Conservation (phyloP, 2,113 vertebrate genomes). For the Phrynosoma platyrhinos region DNA sequence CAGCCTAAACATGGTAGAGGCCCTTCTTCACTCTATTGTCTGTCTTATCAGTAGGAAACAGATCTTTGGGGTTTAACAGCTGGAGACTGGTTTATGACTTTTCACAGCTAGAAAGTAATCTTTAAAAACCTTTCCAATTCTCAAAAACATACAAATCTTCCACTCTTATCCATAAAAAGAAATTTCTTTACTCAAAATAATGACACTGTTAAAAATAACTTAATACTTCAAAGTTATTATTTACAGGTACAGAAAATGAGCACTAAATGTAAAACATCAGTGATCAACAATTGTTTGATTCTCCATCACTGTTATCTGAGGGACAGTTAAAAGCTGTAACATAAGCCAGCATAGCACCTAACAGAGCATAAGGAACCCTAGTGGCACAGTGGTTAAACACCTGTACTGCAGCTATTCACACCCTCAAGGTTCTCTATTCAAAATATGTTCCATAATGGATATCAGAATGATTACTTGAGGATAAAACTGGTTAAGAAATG, state of each 20-base stretch:
- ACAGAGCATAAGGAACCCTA: no score
- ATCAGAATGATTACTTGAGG: not conserved
- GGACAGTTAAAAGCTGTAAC: not conserved
- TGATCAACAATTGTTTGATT: not conserved
- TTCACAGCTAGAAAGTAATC: slow-evolving; percentile 16
- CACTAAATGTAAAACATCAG: slow-evolving; percentile 14
- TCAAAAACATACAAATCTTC: not conserved
- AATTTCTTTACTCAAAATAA: not conserved
- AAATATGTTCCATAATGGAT: not conserved
- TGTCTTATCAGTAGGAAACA: slow-evolving; percentile 30
- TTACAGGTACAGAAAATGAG: not conserved
- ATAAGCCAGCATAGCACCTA: not conserved
- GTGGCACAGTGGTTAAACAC: no score
- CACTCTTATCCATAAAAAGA: not conserved
- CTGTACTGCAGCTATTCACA: no score
- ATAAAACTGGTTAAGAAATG: not conserved
- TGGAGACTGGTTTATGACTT: slow-evolving; percentile 41
- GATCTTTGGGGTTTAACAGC: slow-evolving; percentile 25
- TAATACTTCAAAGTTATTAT: not conserved
- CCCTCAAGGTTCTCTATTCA: no score
- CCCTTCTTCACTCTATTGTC: slow-evolving; percentile 32
- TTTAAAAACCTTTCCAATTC: slow-evolving; percentile 16
- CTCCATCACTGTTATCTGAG: not conserved
- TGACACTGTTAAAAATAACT: not conserved
- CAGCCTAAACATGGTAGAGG: slow-evolving; percentile 8